These are phyloP conservation scores for Fulmarus glacialis DNA, from an alignment of 2,113 vertebrate species.

Conservation along the genomic window DNA sequence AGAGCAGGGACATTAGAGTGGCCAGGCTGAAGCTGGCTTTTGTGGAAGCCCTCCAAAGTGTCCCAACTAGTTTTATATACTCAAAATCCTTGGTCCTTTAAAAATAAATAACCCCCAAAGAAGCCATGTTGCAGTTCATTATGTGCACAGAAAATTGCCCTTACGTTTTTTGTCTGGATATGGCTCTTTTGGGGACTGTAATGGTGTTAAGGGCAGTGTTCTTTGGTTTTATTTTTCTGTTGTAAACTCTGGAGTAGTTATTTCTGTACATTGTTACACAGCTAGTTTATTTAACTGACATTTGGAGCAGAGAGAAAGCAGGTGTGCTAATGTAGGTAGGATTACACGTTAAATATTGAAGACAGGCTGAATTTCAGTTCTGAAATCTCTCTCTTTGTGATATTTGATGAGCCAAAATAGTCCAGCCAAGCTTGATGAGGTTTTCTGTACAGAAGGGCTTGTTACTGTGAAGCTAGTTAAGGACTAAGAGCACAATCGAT, in stretches of 20 bases:
- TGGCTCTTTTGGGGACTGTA: background rate
- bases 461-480: background rate
- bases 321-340: background rate
- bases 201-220: background rate
- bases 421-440: background rate
- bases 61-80: background rate
- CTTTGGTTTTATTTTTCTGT: background rate
- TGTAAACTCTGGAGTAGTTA: background rate
- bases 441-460: background rate
- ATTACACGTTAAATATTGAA: background rate
- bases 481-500: background rate
- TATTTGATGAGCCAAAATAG: background rate
- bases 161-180: background rate
- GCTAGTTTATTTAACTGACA: background rate
- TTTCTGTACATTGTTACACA: background rate
- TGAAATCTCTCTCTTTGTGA: background rate
- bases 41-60: background rate
- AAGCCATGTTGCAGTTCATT: background rate
- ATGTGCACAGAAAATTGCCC: background rate
- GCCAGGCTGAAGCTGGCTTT: background rate
- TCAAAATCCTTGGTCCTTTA: background rate
- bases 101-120: slow-evolving; percentile 16
- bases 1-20: rapidly evolving
- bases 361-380: background rate
- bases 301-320: background rate